These are phyloP conservation scores for Philereme vetulata DNA, from an alignment of 2,888 invertebrate species.

Conservation along the genomic window DNA sequence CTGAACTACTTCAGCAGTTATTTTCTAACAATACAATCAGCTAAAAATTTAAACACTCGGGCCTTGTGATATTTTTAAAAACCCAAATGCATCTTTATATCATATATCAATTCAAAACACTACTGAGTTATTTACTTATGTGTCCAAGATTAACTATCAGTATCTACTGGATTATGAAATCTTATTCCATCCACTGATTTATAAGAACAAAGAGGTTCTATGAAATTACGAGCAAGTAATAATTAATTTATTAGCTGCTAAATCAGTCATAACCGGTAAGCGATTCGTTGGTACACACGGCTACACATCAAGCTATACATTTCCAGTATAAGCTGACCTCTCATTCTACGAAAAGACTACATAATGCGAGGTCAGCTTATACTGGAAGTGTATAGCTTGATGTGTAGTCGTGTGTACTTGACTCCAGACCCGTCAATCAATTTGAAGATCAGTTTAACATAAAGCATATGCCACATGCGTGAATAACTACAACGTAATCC, in stretches of 20 bases:
- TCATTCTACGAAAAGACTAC: no score
- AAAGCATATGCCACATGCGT: constrained; percentile 74
- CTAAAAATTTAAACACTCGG: background rate
- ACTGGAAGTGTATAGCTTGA: no score
- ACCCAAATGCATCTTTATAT: no score
- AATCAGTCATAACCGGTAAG: constrained; percentile 31
- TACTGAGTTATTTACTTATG: no score
- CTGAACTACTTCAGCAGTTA: no score
- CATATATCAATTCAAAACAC: no score
- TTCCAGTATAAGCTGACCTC: no score
- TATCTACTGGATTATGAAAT: background rate
- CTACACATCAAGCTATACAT: no score
- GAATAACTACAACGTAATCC: constrained; percentile 67
- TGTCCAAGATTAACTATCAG: no score
- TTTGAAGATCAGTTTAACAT: constrained; percentile 70
- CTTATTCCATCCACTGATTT: constrained; percentile 11
- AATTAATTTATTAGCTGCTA: constrained; percentile 54
- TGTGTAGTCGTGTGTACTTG: no score
- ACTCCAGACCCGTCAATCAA: constrained; percentile 74
- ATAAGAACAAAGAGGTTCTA: constrained; percentile 5
- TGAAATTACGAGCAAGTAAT: constrained; percentile 9
- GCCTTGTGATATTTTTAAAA: background rate
- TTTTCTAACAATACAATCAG: background rate
- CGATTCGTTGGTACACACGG: constrained; percentile 45
- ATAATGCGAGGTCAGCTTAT: no score